A percentile compares a stretch with the other conserved stretches of the same genome.
These are phyloP conservation scores for Epinotia brunnichana DNA, from an alignment of 2,888 invertebrate genomes.

Conservation along the genomic window DNA sequence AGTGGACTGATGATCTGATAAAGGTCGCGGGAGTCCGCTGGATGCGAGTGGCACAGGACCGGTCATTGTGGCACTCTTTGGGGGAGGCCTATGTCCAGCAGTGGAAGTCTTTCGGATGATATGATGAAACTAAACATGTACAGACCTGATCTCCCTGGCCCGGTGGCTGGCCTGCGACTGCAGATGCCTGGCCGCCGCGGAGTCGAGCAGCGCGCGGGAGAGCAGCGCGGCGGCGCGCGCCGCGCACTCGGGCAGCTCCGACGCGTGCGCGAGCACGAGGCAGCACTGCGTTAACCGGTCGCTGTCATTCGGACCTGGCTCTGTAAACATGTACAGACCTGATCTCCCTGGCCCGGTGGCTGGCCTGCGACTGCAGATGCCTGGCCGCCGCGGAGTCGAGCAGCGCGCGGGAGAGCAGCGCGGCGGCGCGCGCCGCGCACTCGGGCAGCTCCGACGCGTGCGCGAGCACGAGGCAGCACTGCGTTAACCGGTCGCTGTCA, in stretches of 20 bases:
- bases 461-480: constrained; percentile 66
- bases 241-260: constrained; percentile 51
- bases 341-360: background rate
- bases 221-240: constrained; percentile 75
- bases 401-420: constrained; percentile 85
- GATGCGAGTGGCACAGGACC: too few species aligned
- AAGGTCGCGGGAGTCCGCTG: too few species aligned
- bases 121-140: too few species aligned
- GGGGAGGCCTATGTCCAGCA: too few species aligned
- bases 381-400: constrained; percentile 88
- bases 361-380: constrained; percentile 85
- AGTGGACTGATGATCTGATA: too few species aligned
- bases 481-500: constrained; percentile 63
- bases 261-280: constrained; percentile 60
- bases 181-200: constrained; percentile 88
- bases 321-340: constrained; percentile 48
- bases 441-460: constrained; percentile 52
- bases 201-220: constrained; percentile 85
- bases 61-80: too few species aligned
- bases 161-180: constrained; percentile 78
- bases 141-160: constrained; percentile 4
- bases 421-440: constrained; percentile 59
- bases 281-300: constrained; percentile 71
- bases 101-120: too few species aligned
- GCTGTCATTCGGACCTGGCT: constrained; percentile 57